Evolutionary conservation across 2,888 invertebrate genomes (phyloP).

Genomic region (Troilus luridus): DNA sequence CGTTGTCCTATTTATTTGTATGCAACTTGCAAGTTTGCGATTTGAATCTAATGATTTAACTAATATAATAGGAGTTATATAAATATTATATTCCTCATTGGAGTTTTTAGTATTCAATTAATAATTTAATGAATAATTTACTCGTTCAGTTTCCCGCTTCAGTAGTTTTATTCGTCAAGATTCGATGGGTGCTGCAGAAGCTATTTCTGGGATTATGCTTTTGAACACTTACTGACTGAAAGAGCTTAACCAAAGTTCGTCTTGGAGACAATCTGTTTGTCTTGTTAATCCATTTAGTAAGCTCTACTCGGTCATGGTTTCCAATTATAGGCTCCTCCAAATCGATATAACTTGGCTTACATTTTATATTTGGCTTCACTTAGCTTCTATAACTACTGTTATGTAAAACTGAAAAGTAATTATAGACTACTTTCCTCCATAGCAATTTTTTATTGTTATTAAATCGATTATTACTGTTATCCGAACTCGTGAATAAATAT

Average conservation of each 20-base stretch:
- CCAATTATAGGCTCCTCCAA: not conserved
- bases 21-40: not conserved
- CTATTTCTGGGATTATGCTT: not conserved
- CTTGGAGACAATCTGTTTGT: slow-evolving; percentile 6
- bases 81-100: not conserved
- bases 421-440: no score
- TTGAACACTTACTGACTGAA: not conserved
- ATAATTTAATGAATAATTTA: not conserved
- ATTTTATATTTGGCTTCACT: not conserved
- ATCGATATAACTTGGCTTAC: not conserved
- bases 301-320: not conserved
- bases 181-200: not conserved
- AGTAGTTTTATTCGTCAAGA: not conserved
- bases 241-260: not conserved
- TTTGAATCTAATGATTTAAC: not conserved
- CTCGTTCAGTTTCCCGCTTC: not conserved
- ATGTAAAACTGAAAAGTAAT: not conserved
- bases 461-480: no score
- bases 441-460: no score
- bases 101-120: not conserved
- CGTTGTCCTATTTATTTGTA: no score
- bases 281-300: slow-evolving; percentile 14
- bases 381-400: not conserved
- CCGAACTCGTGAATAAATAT: no score
- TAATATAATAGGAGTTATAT: not conserved